Base-by-base conservation (phyloP, 2,797 vertebrate species). In the Channa striata region DNA sequence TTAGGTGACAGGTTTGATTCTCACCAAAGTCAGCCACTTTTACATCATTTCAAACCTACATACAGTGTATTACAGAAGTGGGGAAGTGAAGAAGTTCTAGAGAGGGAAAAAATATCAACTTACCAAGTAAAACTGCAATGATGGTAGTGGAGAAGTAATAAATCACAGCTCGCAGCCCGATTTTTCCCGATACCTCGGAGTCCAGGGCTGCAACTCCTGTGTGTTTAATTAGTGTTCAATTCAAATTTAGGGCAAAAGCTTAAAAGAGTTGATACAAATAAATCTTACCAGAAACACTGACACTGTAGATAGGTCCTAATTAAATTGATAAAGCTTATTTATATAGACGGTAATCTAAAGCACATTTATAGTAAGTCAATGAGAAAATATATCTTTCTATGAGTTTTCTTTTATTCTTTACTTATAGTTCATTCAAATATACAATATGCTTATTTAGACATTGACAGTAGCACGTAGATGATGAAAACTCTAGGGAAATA, bases 131-230 rank as follows among this genome's bases (percentile, higher is more conserved):
- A 20, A 99, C 98, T 13, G 98, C 98, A 44, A 98, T 94, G 79
- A 95, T 72, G 9, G 98, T 99, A 47, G 98, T 99, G 79, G 94
- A 95, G 88, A 99, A 94, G 84, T 99, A 99, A 92, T 99, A 99
- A 1, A 96, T 8, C 0, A 99, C 90, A 8, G 98, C 97, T 62
- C 96, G 93, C 33, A 98, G 93, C 43, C 98, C 98, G 9, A 99
- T 99, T 87, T 94, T 98, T 64, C 97, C 97, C 50, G 98, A 99
- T 25, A 99, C 87, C 2, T 87, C 95, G 1, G 98, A 97, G 91
- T 99, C 98, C 92, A 99, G 92, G n/a, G 96, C 95, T 68, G 98
- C 97, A 46, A 99, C 96, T 82, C 98, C 98, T 99, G 88, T n/a
- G 17, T 16, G 49, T n/a, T n/a, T n/a, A n/a, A n/a, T n/a, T 30